Evolutionary conservation across 2,888 invertebrate species (phyloP).

Genomic region (Dilophus febrilis): DNA sequence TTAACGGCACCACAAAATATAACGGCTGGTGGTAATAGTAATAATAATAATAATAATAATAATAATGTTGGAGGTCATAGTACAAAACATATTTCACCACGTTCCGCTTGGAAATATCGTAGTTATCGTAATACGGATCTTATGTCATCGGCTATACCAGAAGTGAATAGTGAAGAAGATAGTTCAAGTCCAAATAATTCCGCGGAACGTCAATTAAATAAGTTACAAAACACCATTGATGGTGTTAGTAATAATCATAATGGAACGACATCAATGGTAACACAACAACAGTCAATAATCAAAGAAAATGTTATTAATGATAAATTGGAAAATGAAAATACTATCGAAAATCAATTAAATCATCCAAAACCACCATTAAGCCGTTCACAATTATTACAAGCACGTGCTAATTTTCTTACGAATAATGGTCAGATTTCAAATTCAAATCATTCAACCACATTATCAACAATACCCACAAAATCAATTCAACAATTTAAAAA

Average conservation of each 20-base stretch:
- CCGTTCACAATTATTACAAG: conserved; percentile 38
- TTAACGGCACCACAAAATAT: conserved; percentile 10
- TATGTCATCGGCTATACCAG: conserved; percentile 69
- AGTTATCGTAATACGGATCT: conserved; percentile 60
- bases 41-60: conserved; percentile 18
- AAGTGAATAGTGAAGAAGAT: conserved; percentile 64
- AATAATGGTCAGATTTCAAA: conserved; percentile 1
- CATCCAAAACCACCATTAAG: conserved; percentile 17
- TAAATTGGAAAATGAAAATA: conserved; percentile 21
- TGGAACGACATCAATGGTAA: conserved; percentile 7
- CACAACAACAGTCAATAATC: conserved; percentile 16
- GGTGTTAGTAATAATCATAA: background rate
- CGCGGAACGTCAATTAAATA: conserved; percentile 31
- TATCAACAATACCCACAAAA: conserved; percentile 2
- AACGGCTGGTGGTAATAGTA: too few relatives aligned
- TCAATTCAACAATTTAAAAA: conserved; percentile 6
- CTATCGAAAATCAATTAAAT: conserved; percentile 20
- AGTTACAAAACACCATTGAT: background rate
- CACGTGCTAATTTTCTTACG: conserved; percentile 40
- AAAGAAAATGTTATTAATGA: conserved; percentile 30
- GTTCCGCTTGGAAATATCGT: conserved; percentile 56
- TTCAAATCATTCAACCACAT: too few relatives aligned
- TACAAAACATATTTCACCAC: conserved; percentile 47
- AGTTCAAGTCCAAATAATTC: conserved; percentile 44
- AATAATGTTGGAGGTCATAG: too few relatives aligned